These are phyloP conservation scores for Drosophila mayaguana DNA, from an alignment of 2,888 invertebrate species.

Conservation along the genomic window DNA sequence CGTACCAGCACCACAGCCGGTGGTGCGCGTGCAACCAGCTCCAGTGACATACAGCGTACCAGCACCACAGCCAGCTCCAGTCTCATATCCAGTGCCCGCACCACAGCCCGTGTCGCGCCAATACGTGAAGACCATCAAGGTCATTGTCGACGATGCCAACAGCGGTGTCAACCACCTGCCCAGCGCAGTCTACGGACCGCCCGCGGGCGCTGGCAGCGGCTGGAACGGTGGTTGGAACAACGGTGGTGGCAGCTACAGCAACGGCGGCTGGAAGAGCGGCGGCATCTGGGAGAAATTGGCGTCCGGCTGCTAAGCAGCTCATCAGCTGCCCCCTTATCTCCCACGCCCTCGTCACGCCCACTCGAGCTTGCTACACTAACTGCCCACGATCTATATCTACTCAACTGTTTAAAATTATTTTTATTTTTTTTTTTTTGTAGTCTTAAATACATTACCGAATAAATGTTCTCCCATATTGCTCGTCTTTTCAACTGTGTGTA, in stretches of 20 bases:
- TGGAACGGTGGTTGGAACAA: slow-evolving; percentile 55
- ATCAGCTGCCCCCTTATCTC: neutral
- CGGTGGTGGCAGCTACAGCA: slow-evolving; percentile 36
- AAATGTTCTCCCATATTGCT: slow-evolving; percentile 20
- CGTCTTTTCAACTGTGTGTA: slow-evolving; percentile 6
- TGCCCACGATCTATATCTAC: slow-evolving; percentile 31
- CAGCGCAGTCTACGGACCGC: slow-evolving; percentile 68
- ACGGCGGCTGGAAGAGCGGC: slow-evolving; percentile 72
- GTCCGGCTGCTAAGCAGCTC: slow-evolving; percentile 64
- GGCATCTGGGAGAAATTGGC: slow-evolving; percentile 78
- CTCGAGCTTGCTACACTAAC: slow-evolving; percentile 35
- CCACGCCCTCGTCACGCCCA: slow-evolving; percentile 10
- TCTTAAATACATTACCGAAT: slow-evolving; percentile 57
- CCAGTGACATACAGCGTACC: slow-evolving; percentile 38
- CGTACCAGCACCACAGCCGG: slow-evolving; percentile 48
- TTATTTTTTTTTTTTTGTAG: slow-evolving; percentile 59
- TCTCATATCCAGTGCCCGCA: slow-evolving; percentile 39
- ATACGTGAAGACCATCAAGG: slow-evolving; percentile 74
- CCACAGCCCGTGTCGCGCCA: slow-evolving; percentile 57
- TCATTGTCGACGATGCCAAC: slow-evolving; percentile 70
- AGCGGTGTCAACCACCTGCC: slow-evolving; percentile 43
- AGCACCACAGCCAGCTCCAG: slow-evolving; percentile 44
- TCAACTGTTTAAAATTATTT: slow-evolving; percentile 38
- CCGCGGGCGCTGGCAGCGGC: slow-evolving; percentile 39
- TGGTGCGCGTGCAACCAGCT: slow-evolving; percentile 27